Evolutionary conservation across 1,140 invertebrate species (phyloP).

Genomic region (Brachionus manjavacas): DNA sequence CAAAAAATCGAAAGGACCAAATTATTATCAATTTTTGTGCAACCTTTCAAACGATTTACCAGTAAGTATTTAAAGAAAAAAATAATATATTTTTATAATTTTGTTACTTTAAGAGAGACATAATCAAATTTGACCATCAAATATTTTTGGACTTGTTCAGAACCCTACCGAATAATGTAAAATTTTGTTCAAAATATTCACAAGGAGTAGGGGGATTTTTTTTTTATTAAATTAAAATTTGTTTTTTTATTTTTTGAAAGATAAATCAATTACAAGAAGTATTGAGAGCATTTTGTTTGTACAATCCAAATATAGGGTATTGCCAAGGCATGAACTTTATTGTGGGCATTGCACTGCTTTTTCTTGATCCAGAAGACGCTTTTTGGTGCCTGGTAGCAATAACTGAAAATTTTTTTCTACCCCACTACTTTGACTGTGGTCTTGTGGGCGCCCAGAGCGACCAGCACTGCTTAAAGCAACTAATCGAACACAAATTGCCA

Average conservation of each 20-base stretch:
- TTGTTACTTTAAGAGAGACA: constrained; percentile 49
- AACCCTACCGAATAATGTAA: constrained; percentile 61
- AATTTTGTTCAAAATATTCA: constrained; percentile 56
- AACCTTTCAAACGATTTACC: constrained; percentile 56
- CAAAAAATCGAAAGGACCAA: constrained; percentile 57
- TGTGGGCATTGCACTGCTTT: constrained; percentile 59
- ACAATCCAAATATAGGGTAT: constrained; percentile 59
- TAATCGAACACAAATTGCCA: constrained; percentile 58
- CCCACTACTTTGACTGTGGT: constrained; percentile 60
- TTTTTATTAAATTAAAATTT: background rate
- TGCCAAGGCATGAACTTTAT: constrained; percentile 63
- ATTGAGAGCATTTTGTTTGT: constrained; percentile 60
- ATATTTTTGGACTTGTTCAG: constrained; percentile 60
- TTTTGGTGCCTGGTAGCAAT: constrained; percentile 62
- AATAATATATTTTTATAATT: constrained; percentile 42
- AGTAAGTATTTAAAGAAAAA: constrained; percentile 46
- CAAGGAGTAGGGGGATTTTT: constrained; percentile 55
- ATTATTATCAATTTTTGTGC: constrained; percentile 60
- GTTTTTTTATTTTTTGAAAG: constrained; percentile 46
- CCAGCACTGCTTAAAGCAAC: constrained; percentile 59
- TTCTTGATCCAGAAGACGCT: constrained; percentile 60
- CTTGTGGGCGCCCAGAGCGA: constrained; percentile 61
- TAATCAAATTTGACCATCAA: constrained; percentile 59
- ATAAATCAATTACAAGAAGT: constrained; percentile 59
- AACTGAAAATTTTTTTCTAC: constrained; percentile 59